Percentiles rank a stretch among this genome's conserved stretches.
Evolutionary conservation across 2,113 vertebrate genomes (phyloP).

Genomic region (Fregetta grallaria): DNA sequence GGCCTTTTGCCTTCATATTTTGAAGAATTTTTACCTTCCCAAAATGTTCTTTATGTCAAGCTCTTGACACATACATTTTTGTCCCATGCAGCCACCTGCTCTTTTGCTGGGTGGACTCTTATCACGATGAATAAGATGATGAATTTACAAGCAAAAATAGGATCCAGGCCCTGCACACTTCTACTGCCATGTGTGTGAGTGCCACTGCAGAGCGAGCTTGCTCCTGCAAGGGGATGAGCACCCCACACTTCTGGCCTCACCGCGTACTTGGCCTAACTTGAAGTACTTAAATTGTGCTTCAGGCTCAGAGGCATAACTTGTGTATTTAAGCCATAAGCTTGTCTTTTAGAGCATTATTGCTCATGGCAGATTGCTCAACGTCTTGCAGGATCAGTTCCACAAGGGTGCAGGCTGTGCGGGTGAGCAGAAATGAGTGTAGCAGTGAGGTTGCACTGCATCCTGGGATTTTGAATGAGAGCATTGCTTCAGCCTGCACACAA

Average conservation of each 20-base stretch:
- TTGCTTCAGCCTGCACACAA: background rate
- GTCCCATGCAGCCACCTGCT: background rate
- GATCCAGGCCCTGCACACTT: background rate
- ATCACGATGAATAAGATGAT: background rate
- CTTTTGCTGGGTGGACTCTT: background rate
- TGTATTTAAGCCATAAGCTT: background rate
- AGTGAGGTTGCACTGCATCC: fast-evolving
- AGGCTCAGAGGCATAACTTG: background rate
- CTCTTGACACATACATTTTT: background rate
- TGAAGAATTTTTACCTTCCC: background rate
- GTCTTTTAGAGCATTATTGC: background rate
- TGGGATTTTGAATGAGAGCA: background rate
- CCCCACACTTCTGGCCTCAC: background rate
- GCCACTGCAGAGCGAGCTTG: fast-evolving
- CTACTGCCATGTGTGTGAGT: background rate
- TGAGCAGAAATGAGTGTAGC: background rate
- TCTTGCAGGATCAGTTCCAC: background rate
- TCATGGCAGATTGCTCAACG: background rate
- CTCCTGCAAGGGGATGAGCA: background rate
- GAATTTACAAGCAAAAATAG: background rate
- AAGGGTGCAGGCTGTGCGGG: background rate
- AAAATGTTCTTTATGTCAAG: background rate
- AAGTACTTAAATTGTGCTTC: background rate
- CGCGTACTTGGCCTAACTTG: background rate
- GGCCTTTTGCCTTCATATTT: background rate